phyloP scores from a whole-genome alignment of 2,888 invertebrate genomes.

The Philopedon plagiatum region DNA sequence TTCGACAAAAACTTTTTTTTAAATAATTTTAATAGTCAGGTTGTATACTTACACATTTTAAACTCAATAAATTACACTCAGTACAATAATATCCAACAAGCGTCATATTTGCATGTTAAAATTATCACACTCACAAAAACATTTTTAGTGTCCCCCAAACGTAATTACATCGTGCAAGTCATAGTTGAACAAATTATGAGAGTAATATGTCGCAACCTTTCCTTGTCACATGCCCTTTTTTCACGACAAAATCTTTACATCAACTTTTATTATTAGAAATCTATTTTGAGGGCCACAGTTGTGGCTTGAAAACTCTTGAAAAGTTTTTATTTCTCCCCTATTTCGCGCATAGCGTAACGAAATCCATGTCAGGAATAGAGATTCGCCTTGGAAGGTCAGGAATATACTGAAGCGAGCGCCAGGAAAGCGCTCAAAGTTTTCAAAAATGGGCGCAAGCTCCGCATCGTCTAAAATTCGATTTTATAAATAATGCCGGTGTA shows the following conservation, averaged over 20 bases:
- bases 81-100: background rate
- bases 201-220: background rate
- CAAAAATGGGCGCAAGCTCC: conserved; percentile 34
- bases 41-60: conserved; percentile 9
- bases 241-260: no score
- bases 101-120: background rate
- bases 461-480: background rate
- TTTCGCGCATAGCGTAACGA: conserved; percentile 23
- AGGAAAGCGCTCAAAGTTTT: conserved; percentile 40
- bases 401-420: conserved; percentile 33
- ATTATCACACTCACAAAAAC: background rate
- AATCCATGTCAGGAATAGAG: conserved; percentile 1
- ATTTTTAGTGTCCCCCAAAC: background rate
- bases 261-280: background rate
- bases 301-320: background rate
- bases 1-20: background rate
- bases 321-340: conserved; percentile 2
- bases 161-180: background rate
- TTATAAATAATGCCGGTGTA: background rate
- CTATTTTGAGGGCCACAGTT: background rate
- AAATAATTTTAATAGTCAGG: background rate
- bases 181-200: background rate
- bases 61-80: background rate
- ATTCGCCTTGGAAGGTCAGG: conserved; percentile 15
- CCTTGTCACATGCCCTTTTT: no score